Evolutionary conservation across 1,140 invertebrate genomes (phyloP).

Genomic region (Drosophila kikkawai): DNA sequence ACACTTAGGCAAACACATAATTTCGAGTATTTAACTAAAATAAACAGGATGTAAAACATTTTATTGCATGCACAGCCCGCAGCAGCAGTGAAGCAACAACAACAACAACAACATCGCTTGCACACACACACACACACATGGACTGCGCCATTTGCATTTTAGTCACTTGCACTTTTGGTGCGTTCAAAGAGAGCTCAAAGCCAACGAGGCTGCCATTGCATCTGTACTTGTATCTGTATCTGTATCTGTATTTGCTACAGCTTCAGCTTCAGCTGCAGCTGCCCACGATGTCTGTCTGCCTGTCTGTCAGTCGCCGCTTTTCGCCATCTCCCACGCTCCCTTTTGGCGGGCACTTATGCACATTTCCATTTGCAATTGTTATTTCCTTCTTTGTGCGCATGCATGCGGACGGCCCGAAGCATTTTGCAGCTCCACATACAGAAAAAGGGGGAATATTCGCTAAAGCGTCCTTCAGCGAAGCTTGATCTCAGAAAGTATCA

Average conservation of each 20-base stretch:
- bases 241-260: neutral
- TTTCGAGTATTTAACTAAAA: conserved; percentile 84
- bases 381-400: conserved; percentile 72
- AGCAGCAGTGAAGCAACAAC: conserved; percentile 8
- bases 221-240: conserved; percentile 16
- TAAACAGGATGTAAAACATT: conserved; percentile 84
- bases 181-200: conserved; percentile 64
- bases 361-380: conserved; percentile 83
- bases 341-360: conserved; percentile 73
- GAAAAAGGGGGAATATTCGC: conserved; percentile 9
- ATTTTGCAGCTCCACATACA: conserved; percentile 35
- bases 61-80: conserved; percentile 67
- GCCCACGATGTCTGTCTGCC: conserved; percentile 22
- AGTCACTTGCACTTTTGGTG: conserved; percentile 80
- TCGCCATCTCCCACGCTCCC: conserved; percentile 24
- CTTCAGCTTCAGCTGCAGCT: conserved; percentile 21
- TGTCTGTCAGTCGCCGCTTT: conserved; percentile 27
- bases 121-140: conserved; percentile 24
- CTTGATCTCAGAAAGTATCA: conserved; percentile 1
- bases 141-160: conserved; percentile 70
- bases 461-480: too few relatives aligned
- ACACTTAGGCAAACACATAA: conserved; percentile 83
- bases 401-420: conserved; percentile 61
- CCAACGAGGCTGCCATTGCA: conserved; percentile 20
- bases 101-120: neutral